Base-by-base conservation (phyloP, 1,140 invertebrate species). In the Magallana angulata region DNA sequence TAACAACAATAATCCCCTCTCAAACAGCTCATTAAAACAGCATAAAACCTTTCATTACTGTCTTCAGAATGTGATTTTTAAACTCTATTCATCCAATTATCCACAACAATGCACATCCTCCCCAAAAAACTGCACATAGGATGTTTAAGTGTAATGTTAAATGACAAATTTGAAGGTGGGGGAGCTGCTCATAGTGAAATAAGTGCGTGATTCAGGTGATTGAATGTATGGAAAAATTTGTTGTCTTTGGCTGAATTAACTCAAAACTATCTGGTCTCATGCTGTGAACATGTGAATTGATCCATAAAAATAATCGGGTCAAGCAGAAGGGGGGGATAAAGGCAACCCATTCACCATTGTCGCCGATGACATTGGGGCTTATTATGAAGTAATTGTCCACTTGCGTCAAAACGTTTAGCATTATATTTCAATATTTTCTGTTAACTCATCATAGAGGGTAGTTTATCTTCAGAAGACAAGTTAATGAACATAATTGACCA, bases 401-500 rank as follows among this genome's bases (percentile, higher is more conserved):
- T 71, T 71, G 18, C 30, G 68, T 71, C 68, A 71, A 71, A 71
- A 71, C 68, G 36, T 30, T 71, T 71, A 30, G 18, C 7, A 30
- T 11, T 30, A 24, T 4, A 24, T 71, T 18, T 71, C 68, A 71
- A 30, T 48, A 30, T 71, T 36, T 71, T 71, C 68, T 71, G 68
- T 71, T 71, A 71, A 71, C 18, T 71, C 68, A 71, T 71, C 68
- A 71, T 30, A 12, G 68, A 7, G 18, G 68, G 8, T 30, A 30
- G 24, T 71, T 36, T 30, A 71, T 12, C 24, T 30, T 4, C 30
- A 30, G 6, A 30, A 30, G 68, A 71, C 24, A 71, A 71, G 11
- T 71, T 71, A 71, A 11, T 11, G 36, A 24, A 71, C 68, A 71
- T 71, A 71, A 71, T 71, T 71, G 68, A 71, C 18, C 68, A 71